Evolutionary conservation across 2,797 vertebrate genomes (phyloP), one percentile per base, ranked within the genome.

Genomic region (Furcifer pardalis): DNA sequence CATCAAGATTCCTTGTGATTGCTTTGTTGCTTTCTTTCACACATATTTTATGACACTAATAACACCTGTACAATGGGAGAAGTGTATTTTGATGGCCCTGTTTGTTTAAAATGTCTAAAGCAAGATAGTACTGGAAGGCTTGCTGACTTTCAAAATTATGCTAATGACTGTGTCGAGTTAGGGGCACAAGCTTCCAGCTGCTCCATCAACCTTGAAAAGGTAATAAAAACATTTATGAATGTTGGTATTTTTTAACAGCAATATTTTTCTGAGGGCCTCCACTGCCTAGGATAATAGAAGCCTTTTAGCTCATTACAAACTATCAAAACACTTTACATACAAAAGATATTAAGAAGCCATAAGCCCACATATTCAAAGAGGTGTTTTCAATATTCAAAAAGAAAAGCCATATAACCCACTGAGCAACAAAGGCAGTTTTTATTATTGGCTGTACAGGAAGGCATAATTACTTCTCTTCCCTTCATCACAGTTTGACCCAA

Each of bases 191-290:
- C 82, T 79, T 87, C 84, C 85, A 87, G 59, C 77, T 77, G 86
- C 89, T 93, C 82, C 60, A 80, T 77, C 82, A 82, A 77, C 73
- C 86, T 89, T 80, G 83, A 87, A 89, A 90, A 82, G 83, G 66
- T 87, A 89, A 91, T 93, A 88, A 80, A 92, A 92, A 35, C 75
- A 83, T 88, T 93, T 92, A 86, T 91, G 87, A 89, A 89, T 80
- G 75, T 77, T 86, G 71, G 56, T 56, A 78, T 68, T 77, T 87
- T 86, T 77, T 78, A 89, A 88, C 21, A 12, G 27, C 59, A 84
- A 77, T 1, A 9, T 81, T 91, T 91, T 91, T 90, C 75, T 84
- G 73, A 91, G 82, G 82, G 77, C 88, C 82, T 87, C 62, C 62
- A 63, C 27, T 73, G 65, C 27, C 59, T 84, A 73, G 40, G 72